Base-by-base conservation (phyloP, 2,888 invertebrate species). In the Mythimna lalbum region DNA sequence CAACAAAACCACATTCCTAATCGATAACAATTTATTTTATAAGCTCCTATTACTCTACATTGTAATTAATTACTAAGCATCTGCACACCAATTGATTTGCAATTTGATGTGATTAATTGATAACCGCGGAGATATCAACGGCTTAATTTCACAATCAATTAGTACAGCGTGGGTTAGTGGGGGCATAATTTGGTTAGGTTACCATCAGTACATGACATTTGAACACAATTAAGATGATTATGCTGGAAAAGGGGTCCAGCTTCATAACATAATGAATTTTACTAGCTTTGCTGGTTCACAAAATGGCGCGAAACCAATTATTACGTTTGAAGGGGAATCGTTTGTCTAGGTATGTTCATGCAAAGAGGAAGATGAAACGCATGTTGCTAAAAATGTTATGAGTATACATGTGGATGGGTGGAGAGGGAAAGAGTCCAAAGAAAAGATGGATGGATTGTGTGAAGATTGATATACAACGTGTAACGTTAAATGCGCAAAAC, bases 51-150 rank as follows among this genome's bases (percentile, higher is more conserved):
- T 72, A 69, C 52, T 64, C 73, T 53, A 69, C 56, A 27, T 64
- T 23, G 21, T 71, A 63, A 82, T 78, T 69, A 78, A 78, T 74
- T 50, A 60, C 43, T 60, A 49, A 65, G 57, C 75, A 71, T 67
- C 69, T 71, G 57, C 39, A 66, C 52, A 74, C 21, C 68, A 82
- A 78, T 74, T 66, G 71, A 66, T 80, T 67, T 67, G 68, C 69
- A 73, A 77, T 69, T 69, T 56, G 60, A 71, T 53, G 59, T 63
- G 60, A 79, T 82, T 80, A 78, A 80, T 75, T 69, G 66, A 67
- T 80, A 69, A 60, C 49, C 27, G 19, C 43, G 14, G 27, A 66
- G 39, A 73, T 61, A 65, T 57, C 47, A 65, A 65, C 57, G 27
- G 78, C 52, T 74, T 63, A 65, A 73, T 72, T 73, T 53, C 60